Evolutionary conservation across 1,140 invertebrate genomes (phyloP).

Genomic region (Cardiocondyla obscurior): DNA sequence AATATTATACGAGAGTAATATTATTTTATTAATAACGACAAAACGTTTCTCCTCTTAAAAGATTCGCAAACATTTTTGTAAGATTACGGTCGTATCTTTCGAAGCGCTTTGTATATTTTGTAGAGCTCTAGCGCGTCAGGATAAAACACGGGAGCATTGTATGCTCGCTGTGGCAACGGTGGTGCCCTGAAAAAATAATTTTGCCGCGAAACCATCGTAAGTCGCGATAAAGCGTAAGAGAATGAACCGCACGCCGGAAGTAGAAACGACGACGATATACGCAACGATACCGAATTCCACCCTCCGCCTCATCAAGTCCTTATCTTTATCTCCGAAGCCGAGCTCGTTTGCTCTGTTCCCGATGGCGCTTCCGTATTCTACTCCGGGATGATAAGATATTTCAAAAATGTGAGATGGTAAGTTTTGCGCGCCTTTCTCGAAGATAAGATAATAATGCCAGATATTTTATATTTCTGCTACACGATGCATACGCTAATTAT

Average conservation of each 20-base stretch:
- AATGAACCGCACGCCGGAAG: slow-evolving; percentile 25
- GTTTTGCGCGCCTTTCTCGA: background rate
- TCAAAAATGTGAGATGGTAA: background rate
- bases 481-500: background rate
- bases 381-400: slow-evolving; percentile 16
- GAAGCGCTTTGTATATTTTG: slow-evolving; percentile 23
- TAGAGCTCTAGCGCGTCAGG: background rate
- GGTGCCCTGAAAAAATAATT: slow-evolving; percentile 52
- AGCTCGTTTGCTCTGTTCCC: slow-evolving; percentile 24
- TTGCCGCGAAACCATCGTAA: slow-evolving; percentile 24
- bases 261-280: slow-evolving; percentile 28
- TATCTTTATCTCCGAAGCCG: slow-evolving; percentile 44
- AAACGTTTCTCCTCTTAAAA: background rate
- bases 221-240: slow-evolving; percentile 33
- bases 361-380: slow-evolving; percentile 2
- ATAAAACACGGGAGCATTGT: slow-evolving; percentile 35
- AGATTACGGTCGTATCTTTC: slow-evolving; percentile 27
- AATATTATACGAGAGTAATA: background rate
- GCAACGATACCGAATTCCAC: slow-evolving; percentile 30
- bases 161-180: background rate
- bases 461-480: background rate
- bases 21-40: background rate
- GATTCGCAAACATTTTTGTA: background rate
- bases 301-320: slow-evolving; percentile 28
- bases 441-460: background rate